Base-by-base conservation (phyloP, 2,797 vertebrate species). In the Enteromius paludinosus region DNA sequence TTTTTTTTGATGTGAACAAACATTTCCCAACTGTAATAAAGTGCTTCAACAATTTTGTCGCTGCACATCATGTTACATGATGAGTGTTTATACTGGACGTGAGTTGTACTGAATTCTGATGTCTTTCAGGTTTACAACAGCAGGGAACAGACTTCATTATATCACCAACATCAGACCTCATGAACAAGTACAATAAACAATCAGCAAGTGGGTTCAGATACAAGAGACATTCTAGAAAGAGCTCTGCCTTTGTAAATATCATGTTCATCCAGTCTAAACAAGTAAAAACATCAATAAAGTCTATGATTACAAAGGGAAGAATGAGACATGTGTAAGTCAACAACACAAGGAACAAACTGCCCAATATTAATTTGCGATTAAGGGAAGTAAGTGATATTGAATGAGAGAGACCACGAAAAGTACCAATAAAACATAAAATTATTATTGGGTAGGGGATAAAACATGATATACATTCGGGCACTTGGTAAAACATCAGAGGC, bases 281-380 rank as follows among this genome's bases (percentile, higher is more conserved):
- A 5, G 23, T 25, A 6, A 9, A 41, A 9, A 41, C 1, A 41
- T 41, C 38, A 41, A 41, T 41, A 8, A 41, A 41, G 2, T 41
- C 2, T 2, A 41, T 1, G 5, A 5, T 35, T 5, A 62, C 3
- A 54, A 0, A 54, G 45, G 77, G 77, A 12, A 69, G 77, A 7
- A 79, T 79, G n/a, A 79, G 30, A 56, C 66, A 79, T 7, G 77
- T 54, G 45, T 79, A 79, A 15, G 35, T 79, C 6, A 79, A 17
- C 64, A 79, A n/a, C 30, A 56, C 77, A 10, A 79, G 77, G 2
- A 47, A 68, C 30, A 79, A 4, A 38, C 64, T 79, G 45, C 64
- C 45, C 20, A 79, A 52, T 12, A 79, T 35, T 5, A 56, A 10
- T 69, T 5, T 56, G 1, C 64, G 62, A 2, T 69, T 79, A 10